These are phyloP conservation scores for Acrocyrtus sp. DNA, from an alignment of 2,888 invertebrate genomes.

Conservation along the genomic window DNA sequence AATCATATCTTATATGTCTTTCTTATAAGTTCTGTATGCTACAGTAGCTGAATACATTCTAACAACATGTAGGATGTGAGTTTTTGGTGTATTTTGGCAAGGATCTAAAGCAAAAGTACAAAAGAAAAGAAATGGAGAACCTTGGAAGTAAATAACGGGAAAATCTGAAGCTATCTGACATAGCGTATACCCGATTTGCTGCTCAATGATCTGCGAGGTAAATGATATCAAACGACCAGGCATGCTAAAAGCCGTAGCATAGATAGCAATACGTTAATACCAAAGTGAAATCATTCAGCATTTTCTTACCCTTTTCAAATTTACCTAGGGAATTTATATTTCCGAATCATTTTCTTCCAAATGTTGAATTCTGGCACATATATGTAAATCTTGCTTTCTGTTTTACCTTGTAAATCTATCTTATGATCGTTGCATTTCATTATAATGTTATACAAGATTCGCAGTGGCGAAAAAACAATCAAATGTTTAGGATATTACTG, in stretches of 20 bases:
- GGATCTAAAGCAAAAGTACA: not conserved
- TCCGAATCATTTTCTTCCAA: not conserved
- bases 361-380: conserved; percentile 1
- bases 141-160: conserved; percentile 58
- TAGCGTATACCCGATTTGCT: conserved; percentile 62
- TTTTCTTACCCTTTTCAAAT: not conserved
- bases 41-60: too few relatives aligned
- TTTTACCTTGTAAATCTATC: conserved; percentile 3
- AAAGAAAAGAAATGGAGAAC: conserved; percentile 47
- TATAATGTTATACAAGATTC: not conserved
- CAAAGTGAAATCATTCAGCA: not conserved
- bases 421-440: conserved; percentile 3
- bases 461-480: not conserved
- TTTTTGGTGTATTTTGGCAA: too few relatives aligned
- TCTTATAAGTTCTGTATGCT: too few relatives aligned
- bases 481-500: conserved; percentile 21
- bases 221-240: conserved; percentile 53
- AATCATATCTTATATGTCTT: too few relatives aligned
- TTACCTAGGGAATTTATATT: not conserved
- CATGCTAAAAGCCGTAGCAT: too few relatives aligned
- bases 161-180: conserved; percentile 62
- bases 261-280: conserved; percentile 3
- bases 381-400: conserved; percentile 6
- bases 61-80: too few relatives aligned
- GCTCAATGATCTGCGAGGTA: conserved; percentile 62